Percentiles rank a stretch among this genome's conserved stretches.
phyloP scores from a whole-genome alignment of 2,888 invertebrate genomes.

The Tachina fera region DNA sequence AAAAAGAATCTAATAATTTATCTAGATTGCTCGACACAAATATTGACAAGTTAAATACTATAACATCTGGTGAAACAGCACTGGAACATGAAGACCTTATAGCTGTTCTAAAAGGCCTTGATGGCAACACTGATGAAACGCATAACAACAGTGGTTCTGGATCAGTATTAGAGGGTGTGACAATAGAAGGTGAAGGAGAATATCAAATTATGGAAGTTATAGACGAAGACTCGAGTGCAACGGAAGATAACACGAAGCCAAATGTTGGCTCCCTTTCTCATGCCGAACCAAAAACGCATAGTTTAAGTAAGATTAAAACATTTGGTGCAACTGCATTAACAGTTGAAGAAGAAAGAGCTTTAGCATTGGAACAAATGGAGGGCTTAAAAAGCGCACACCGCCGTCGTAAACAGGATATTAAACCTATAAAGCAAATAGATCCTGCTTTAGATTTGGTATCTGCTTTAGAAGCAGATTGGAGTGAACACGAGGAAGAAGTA shows the following conservation, averaged over 20 bases:
- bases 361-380: conserved; percentile 81
- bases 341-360: conserved; percentile 78
- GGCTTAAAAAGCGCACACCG: conserved; percentile 73
- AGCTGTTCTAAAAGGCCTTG: conserved; percentile 85
- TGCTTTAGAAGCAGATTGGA: conserved; percentile 81
- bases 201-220: conserved; percentile 81
- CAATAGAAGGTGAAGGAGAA: conserved; percentile 81
- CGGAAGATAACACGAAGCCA: conserved; percentile 28
- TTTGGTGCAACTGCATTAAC: conserved; percentile 48
- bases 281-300: neutral
- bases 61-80: conserved; percentile 56
- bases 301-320: conserved; percentile 39
- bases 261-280: neutral
- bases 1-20: neutral
- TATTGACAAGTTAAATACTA: conserved; percentile 36
- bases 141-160: conserved; percentile 29
- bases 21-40: neutral
- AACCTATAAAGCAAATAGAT: conserved; percentile 69
- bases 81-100: conserved; percentile 82
- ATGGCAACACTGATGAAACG: conserved; percentile 81
- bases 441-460: conserved; percentile 76
- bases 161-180: conserved; percentile 76
- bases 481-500: conserved; percentile 78
- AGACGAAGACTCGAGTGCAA: conserved; percentile 74
- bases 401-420: conserved; percentile 76